A percentile compares a stretch with the other conserved stretches of the same genome.
phyloP scores from a whole-genome alignment of 2,888 invertebrate species.

The Tachina grossa region DNA sequence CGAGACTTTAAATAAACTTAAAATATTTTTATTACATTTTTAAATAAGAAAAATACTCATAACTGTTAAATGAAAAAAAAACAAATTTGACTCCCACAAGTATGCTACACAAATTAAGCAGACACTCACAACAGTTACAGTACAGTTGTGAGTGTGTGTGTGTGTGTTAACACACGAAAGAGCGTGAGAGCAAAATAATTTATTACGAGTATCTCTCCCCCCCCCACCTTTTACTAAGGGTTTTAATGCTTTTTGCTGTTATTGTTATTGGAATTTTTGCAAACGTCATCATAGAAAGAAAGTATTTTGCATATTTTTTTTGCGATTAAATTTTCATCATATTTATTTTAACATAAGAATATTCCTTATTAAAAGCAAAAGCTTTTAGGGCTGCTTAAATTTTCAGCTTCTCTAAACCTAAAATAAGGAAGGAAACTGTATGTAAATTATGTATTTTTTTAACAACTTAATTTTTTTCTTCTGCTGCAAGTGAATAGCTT shows the following conservation, averaged over 20 bases:
- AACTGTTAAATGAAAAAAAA: constrained; percentile 5
- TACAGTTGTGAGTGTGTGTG: neutral
- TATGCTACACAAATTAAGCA: constrained; percentile 1
- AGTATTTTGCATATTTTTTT: constrained; percentile 49
- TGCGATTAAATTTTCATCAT: constrained; percentile 46
- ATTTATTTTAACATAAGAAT: constrained; percentile 33
- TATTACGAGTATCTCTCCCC: neutral
- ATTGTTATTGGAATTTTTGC: constrained; percentile 25
- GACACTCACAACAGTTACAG: neutral
- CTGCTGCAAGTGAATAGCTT: neutral
- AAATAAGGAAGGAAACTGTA: neutral
- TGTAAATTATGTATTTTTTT: constrained; percentile 31
- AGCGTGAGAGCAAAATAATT: neutral
- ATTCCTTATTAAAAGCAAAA: constrained; percentile 40
- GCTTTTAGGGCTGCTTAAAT: constrained; percentile 32
- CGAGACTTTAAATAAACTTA: neutral
- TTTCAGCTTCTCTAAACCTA: neutral
- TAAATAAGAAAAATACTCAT: neutral
- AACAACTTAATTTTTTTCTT: constrained; percentile 17
- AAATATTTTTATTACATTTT: neutral
- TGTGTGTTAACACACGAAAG: neutral
- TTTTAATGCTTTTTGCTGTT: neutral
- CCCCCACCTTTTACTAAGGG: neutral
- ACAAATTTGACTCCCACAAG: constrained; percentile 1
- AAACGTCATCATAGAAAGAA: constrained; percentile 57